Base-by-base conservation (phyloP, 2,113 vertebrate genomes). In the Edolisoma coerulescens region DNA sequence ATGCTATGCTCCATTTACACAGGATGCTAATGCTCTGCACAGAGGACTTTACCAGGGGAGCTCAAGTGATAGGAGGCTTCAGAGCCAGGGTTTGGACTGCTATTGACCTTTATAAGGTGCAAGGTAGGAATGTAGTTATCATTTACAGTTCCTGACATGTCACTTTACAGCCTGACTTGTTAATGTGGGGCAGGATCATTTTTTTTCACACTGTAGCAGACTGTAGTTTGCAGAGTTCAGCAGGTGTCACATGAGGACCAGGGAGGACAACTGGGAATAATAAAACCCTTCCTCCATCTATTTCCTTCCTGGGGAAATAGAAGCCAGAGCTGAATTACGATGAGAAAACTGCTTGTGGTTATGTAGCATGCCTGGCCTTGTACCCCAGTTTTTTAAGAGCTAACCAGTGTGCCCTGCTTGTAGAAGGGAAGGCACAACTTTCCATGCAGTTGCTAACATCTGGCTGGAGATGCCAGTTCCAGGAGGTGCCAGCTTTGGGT, bases 1-100 rank as follows among this genome's bases (percentile, higher is more conserved):
- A 84, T 75, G 79, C 83, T 53, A 52, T 64, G 80, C 92, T 90
- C 71, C 73, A 64, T 54, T 92, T 89, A 18, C 64, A 60, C n/a
- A 33, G 64, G 76, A 41, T 47, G 44, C 60, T 68, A 44, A 77
- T 44, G 57, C 53, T 93, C 37, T 41, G 33, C 71, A 20, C 45
- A 37, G 63, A 30, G 74, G 61, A 41, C 37, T 87, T 77, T 4
- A 10, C 30, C 42, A 50, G 45, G 19, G 45, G 42, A 87, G 16
- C 84, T 86, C 50, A 21, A 45, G 35, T 65, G 82, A 53, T 57
- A 45, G 68, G 19, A 54, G 50, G 45, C 30, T 87, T 53, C 0
- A 0, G 70, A 83, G 47, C 33, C 68, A 80, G 63, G 42, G 60
- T 52, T 83, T 61, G 65, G 50, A 49, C 60, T 1, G 2, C 42